Evolutionary conservation across 2,888 invertebrate species (phyloP), one percentile per base, ranked within the genome.

Genomic region (Archips crataeganus): DNA sequence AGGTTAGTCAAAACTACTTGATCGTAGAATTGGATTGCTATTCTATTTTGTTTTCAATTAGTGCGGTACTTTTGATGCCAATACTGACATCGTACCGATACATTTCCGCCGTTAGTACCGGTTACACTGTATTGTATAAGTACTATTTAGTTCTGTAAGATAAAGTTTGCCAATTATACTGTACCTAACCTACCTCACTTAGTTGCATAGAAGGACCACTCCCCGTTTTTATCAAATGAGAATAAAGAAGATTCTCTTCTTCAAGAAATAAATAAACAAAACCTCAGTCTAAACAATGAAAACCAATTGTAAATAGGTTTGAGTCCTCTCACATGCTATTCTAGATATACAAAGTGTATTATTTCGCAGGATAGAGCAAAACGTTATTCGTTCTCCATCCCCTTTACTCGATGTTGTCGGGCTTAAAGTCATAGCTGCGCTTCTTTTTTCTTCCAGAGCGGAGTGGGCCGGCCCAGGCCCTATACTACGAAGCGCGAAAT

Each of bases 131-230:
- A 15, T 15, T 42, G 15, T 5, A 15, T 15, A 51, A 51, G 51
- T 15, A 51, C 11, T 47, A 11, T 11, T 23, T 32, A 47, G n/a
- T 6, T 49, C n/a, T 64, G 64, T 64, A 51, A 32, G 1, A 36
- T 36, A 32, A 51, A 65, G 32, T 13, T 45, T 49, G 15, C n/a
- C 49, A 51, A 36, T 65, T 51, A 65, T 64, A 65, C 49, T 34
- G 34, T n/a, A 62, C 62, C 61, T 61, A 39, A 64, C 64, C 65
- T 65, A 15, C 15, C 51, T 49, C 49, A 51, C 36, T 34, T 64
- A 36, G 54, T 54, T 49, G 42, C 34, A 2, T 34, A 64, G 13
- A 36, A 60, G 11, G 9, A n/a, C 32, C 57, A 57, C 57, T 57
- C 57, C 32, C 57, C 57, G 57, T 32, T 57, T 23, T 23, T 23